These are phyloP conservation scores for Nicator chloris DNA, from an alignment of 2,113 vertebrate species.

Conservation along the genomic window DNA sequence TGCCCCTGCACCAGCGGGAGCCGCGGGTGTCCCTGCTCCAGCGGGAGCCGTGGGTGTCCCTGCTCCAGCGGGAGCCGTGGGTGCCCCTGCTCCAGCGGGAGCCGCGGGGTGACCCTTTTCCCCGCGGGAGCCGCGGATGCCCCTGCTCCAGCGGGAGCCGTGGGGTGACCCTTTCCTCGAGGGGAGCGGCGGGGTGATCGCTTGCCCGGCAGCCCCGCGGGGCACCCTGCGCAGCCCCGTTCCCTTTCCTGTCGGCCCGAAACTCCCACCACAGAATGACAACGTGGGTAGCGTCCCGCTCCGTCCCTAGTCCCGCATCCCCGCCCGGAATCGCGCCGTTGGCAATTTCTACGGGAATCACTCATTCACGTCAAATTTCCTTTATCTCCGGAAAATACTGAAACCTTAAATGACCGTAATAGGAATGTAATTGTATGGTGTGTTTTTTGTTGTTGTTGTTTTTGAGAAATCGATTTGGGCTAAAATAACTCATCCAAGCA, in stretches of 20 bases:
- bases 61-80: too few species aligned
- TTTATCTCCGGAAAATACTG: neutral
- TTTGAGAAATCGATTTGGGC: constrained; percentile 40
- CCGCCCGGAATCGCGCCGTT: neutral
- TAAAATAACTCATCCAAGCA: constrained; percentile 44
- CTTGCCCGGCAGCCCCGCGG: neutral
- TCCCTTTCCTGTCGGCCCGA: neutral
- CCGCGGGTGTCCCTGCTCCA: neutral
- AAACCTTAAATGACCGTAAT: neutral
- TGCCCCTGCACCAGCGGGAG: neutral
- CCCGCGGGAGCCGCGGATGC: neutral
- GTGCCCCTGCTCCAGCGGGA: neutral
- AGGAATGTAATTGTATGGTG: neutral
- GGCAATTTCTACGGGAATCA: neutral
- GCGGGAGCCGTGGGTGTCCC: neutral
- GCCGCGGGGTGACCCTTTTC: fast-evolving
- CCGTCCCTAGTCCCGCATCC: neutral
- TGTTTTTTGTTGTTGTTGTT: neutral
- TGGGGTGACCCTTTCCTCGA: neutral
- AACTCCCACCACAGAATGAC: neutral
- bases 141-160: neutral
- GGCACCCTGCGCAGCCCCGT: too few species aligned
- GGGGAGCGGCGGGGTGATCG: fast-evolving
- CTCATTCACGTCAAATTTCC: neutral
- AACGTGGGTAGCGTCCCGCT: neutral